Conservation (phyloP, 2,888 invertebrate genomes). For the Epistrophella euchroma region DNA sequence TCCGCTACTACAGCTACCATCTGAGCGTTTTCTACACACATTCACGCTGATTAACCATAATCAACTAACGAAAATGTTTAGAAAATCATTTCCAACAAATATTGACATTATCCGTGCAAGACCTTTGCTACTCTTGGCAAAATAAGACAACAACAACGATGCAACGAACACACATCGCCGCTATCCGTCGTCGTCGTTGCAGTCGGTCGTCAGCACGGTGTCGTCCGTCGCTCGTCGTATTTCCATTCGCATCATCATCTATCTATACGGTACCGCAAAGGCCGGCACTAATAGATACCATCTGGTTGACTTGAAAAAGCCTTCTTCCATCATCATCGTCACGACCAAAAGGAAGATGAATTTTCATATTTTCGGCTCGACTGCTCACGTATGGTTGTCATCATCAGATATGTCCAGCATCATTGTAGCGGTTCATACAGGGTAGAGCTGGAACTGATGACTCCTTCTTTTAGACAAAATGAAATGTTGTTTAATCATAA, state of each 20-base stretch:
- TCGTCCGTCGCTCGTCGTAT: neutral
- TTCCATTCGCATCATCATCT: slow-evolving; percentile 36
- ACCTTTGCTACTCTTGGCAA: slow-evolving; percentile 66
- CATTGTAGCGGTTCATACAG: slow-evolving; percentile 53
- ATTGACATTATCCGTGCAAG: slow-evolving; percentile 75
- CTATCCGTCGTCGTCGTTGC: neutral
- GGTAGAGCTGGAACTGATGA: neutral
- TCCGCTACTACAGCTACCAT: slow-evolving; percentile 33
- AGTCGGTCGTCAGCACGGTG: too few species aligned
- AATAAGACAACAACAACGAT: slow-evolving; percentile 21
- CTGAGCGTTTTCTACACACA: slow-evolving; percentile 45
- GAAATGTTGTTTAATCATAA: slow-evolving; percentile 75
- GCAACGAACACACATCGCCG: slow-evolving; percentile 36
- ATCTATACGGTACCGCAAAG: slow-evolving; percentile 57
- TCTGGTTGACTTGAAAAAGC: slow-evolving; percentile 55
- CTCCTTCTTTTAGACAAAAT: slow-evolving; percentile 51
- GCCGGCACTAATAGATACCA: slow-evolving; percentile 64
- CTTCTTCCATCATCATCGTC: slow-evolving; percentile 36
- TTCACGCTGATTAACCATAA: slow-evolving; percentile 68
- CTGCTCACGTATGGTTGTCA: slow-evolving; percentile 61
- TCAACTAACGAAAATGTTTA: slow-evolving; percentile 60
- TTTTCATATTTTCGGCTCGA: slow-evolving; percentile 64
- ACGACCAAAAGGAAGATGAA: slow-evolving; percentile 12
- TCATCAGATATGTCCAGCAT: slow-evolving; percentile 40
- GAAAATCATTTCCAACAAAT: slow-evolving; percentile 73